phyloP scores from a whole-genome alignment of 2,888 invertebrate genomes.

The Melipona beecheii region DNA sequence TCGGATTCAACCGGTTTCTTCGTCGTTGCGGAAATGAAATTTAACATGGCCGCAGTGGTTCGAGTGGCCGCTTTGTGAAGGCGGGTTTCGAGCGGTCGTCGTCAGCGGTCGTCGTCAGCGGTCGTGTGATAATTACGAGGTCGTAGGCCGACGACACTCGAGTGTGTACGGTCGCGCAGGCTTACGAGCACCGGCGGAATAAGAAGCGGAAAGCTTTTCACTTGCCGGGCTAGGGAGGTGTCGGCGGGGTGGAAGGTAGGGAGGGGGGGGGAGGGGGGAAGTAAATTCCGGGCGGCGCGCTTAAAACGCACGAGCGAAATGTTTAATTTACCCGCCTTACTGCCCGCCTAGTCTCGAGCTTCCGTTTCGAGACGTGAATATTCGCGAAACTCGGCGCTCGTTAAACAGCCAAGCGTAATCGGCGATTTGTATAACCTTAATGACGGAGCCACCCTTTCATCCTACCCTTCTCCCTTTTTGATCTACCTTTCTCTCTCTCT shows the following conservation, averaged over 20 bases:
- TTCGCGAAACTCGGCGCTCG: slow-evolving; percentile 68
- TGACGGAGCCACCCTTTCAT: slow-evolving; percentile 63
- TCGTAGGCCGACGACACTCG: slow-evolving; percentile 37
- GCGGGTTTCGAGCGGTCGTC: slow-evolving; percentile 22
- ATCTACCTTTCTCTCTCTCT: not conserved
- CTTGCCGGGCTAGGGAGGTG: slow-evolving; percentile 1
- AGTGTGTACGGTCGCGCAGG: slow-evolving; percentile 17
- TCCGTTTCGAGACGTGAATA: slow-evolving; percentile 67
- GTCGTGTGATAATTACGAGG: slow-evolving; percentile 50
- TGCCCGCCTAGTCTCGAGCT: slow-evolving; percentile 57
- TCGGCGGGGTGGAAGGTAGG: not conserved
- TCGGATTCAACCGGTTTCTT: not conserved
- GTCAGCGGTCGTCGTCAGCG: slow-evolving; percentile 16
- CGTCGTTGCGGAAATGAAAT: slow-evolving; percentile 13
- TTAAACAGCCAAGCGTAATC: slow-evolving; percentile 73
- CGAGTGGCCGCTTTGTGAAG: slow-evolving; percentile 25
- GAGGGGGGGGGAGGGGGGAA: not conserved
- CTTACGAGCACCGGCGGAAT: slow-evolving; percentile 32
- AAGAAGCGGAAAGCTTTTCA: slow-evolving; percentile 53
- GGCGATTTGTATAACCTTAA: slow-evolving; percentile 77
- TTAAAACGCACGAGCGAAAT: slow-evolving; percentile 69
- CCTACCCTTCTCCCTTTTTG: slow-evolving; percentile 8
- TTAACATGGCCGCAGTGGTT: slow-evolving; percentile 21
- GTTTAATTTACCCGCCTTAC: slow-evolving; percentile 73
- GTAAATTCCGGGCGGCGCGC: slow-evolving; percentile 57